These are phyloP conservation scores for Tetranychus cinnabarinus DNA, from an alignment of 1,140 invertebrate genomes.

Conservation along the genomic window DNA sequence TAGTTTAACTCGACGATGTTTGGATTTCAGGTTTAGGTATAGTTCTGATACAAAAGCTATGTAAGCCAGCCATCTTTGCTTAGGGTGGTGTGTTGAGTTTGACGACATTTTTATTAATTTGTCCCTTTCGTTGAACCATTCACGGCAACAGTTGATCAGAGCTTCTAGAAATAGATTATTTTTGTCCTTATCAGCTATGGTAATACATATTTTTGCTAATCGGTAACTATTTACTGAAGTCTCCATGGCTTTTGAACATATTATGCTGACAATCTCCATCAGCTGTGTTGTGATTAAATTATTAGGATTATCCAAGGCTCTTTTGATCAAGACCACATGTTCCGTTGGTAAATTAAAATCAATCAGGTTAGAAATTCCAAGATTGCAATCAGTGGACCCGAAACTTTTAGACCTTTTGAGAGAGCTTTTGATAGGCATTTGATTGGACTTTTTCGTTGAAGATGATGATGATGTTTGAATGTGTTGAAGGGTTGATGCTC, in stretches of 20 bases:
- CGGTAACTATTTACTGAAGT: slow-evolving; percentile 47
- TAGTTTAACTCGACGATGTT: background rate
- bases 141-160: slow-evolving; percentile 58
- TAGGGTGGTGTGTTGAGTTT: too few species aligned
- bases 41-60: slow-evolving; percentile 69
- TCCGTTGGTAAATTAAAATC: background rate
- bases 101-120: slow-evolving; percentile 21
- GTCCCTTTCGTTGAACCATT: slow-evolving; percentile 63
- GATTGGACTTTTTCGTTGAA: background rate
- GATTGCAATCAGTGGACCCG: slow-evolving; percentile 35
- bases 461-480: background rate
- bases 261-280: slow-evolving; percentile 57
- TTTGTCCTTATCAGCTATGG: slow-evolving; percentile 59
- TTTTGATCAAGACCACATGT: slow-evolving; percentile 1
- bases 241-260: slow-evolving; percentile 49
- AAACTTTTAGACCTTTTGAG: background rate
- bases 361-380: slow-evolving; percentile 29
- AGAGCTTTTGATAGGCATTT: background rate
- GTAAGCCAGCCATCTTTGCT: slow-evolving; percentile 42
- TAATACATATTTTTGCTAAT: slow-evolving; percentile 51
- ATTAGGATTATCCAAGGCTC: slow-evolving; percentile 36
- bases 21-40: slow-evolving; percentile 20
- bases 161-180: slow-evolving; percentile 63
- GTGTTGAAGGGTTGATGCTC: background rate
- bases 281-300: slow-evolving; percentile 42